These are phyloP conservation scores for Dasyprocta punctata DNA, from an alignment of 2,113 vertebrate species.

Conservation along the genomic window DNA sequence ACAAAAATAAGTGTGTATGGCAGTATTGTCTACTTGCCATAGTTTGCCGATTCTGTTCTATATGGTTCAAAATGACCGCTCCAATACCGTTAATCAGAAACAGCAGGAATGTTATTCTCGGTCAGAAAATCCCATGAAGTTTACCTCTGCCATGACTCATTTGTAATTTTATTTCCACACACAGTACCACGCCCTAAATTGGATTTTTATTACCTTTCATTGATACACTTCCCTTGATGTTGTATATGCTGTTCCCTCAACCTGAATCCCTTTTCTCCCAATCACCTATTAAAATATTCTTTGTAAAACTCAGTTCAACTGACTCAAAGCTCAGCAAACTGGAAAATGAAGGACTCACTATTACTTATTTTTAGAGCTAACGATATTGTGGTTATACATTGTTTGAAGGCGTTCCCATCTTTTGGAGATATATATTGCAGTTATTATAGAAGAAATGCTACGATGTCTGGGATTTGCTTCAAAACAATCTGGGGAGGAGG, in stretches of 20 bases:
- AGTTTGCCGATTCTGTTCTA: not conserved
- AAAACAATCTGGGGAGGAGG: not conserved
- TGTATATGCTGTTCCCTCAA: not conserved
- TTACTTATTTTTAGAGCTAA: not conserved
- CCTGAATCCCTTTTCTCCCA: not conserved
- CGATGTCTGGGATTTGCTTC: not conserved
- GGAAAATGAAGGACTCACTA: not conserved
- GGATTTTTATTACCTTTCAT: not conserved
- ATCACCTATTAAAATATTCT: slow-evolving; percentile 10
- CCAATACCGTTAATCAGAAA: not conserved
- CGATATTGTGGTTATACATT: not conserved
- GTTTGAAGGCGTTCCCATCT: not conserved
- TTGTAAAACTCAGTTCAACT: not conserved
- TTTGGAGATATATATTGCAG: not conserved
- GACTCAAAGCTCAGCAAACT: not conserved
- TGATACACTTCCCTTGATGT: not conserved
- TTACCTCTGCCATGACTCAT: not conserved
- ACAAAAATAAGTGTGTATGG: not conserved
- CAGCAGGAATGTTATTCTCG: not conserved
- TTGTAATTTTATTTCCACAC: slow-evolving; percentile 40
- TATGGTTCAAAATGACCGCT: not conserved
- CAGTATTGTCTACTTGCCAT: not conserved
- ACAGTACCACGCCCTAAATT: not conserved
- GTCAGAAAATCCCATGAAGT: not conserved
- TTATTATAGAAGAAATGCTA: slow-evolving; percentile 1